phyloP scores from a whole-genome alignment of 2,113 vertebrate genomes.

The Cisticola juncidis region DNA sequence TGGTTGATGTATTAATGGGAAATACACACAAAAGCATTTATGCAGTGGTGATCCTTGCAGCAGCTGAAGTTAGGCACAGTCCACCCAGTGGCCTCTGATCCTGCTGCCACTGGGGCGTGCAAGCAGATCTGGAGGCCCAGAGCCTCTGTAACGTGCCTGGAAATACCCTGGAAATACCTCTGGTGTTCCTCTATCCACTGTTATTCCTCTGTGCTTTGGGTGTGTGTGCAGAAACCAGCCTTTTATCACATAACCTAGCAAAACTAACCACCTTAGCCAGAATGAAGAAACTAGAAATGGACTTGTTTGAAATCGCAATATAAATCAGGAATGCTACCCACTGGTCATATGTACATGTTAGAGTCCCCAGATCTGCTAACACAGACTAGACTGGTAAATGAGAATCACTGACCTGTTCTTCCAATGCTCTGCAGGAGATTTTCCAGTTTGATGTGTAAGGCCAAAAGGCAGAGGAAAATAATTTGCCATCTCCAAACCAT shows the following conservation, averaged over 20 bases:
- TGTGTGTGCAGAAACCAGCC: not conserved
- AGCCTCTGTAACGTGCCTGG: not conserved
- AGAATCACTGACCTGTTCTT: not conserved
- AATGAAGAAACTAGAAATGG: not conserved
- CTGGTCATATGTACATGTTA: not conserved
- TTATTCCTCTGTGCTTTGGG: not conserved
- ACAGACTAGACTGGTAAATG: not conserved
- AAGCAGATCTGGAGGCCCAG: not conserved
- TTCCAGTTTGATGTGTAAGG: not conserved
- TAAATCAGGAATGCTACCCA: not conserved
- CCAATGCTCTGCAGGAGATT: not conserved
- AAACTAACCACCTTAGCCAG: not conserved
- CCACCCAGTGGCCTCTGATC: not conserved
- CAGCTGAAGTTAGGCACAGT: not conserved
- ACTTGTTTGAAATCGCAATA: not conserved
- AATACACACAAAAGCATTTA: not conserved
- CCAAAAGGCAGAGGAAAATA: not conserved
- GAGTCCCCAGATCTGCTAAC: not conserved
- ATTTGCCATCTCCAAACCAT: not conserved
- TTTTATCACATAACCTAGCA: not conserved
- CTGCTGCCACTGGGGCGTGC: fast-evolving
- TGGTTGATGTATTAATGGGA: not conserved
- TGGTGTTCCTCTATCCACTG: not conserved
- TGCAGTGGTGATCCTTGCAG: not conserved
- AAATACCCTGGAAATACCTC: not conserved